Conservation (phyloP, 2,888 invertebrate species). For the Protonemura montana region DNA sequence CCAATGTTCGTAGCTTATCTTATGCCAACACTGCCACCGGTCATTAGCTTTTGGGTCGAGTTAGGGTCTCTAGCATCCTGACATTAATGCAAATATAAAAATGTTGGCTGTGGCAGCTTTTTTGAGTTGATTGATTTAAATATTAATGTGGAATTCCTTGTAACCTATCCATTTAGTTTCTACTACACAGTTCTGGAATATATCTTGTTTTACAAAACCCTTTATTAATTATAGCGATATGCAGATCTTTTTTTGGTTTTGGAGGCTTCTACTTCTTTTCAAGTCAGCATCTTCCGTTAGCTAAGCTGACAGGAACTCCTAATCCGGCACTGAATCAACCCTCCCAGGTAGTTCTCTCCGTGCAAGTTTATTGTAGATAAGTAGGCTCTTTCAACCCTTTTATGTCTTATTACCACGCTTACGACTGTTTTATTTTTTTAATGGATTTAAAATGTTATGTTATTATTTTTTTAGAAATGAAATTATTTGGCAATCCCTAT, state of each 20-base stretch:
- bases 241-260: neutral
- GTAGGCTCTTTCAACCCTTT: neutral
- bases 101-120: no score
- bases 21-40: no score
- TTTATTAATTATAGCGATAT: no score
- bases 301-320: neutral
- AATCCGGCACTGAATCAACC: neutral
- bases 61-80: no score
- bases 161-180: no score
- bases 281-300: neutral
- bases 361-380: neutral
- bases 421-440: neutral
- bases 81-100: no score
- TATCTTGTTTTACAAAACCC: no score
- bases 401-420: neutral
- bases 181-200: no score
- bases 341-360: neutral
- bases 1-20: neutral
- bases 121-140: no score
- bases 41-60: no score
- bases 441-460: neutral
- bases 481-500: neutral
- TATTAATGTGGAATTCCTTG: no score
- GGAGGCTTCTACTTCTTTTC: neutral
- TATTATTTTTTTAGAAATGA: conserved; percentile 7